Conservation (phyloP, 2,888 invertebrate genomes). For the Folsomia candida region DNA sequence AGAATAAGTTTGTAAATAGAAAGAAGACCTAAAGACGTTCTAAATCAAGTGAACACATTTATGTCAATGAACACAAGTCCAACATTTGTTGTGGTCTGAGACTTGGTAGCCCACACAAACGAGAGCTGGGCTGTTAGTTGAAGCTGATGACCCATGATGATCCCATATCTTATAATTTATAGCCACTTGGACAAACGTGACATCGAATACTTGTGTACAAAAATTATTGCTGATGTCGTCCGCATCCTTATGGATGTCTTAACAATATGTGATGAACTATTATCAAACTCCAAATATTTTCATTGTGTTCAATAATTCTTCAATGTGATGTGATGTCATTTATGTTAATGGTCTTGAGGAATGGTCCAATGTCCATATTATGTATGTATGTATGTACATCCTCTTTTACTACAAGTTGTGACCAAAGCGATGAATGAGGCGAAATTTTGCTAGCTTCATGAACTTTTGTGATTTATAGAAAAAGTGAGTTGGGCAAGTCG, state of each 20-base stretch:
- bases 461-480: neutral
- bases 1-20: neutral
- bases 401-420: neutral
- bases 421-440: neutral
- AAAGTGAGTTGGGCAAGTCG: conserved; percentile 35
- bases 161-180: conserved; percentile 17
- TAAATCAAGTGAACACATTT: neutral
- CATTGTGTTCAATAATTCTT: neutral
- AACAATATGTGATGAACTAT: neutral
- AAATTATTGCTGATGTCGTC: conserved; percentile 1
- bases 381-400: no score
- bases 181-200: conserved; percentile 14
- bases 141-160: conserved; percentile 19
- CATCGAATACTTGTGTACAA: neutral
- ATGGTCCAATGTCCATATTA: no score
- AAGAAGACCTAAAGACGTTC: neutral
- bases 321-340: neutral
- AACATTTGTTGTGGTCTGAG: neutral
- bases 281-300: conserved; percentile 2
- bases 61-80: neutral
- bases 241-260: neutral
- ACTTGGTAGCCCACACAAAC: neutral
- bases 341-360: neutral
- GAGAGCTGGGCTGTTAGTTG: neutral
- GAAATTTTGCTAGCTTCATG: neutral